Base-by-base conservation (phyloP, 1,140 invertebrate species). In the Anthonomus grandis region DNA sequence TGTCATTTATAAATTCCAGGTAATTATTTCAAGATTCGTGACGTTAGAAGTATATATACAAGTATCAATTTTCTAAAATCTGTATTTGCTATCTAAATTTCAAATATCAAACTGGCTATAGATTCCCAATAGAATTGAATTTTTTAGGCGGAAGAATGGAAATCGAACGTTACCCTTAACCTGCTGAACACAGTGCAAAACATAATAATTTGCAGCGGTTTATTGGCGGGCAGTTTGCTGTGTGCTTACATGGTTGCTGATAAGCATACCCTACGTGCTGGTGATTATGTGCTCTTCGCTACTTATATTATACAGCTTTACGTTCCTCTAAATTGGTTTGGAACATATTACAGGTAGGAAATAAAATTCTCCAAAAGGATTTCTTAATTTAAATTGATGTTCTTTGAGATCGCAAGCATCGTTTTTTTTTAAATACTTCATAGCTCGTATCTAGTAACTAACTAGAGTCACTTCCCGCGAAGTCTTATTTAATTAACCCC, bases 261-360 rank as follows among this genome's bases (percentile, higher is more conserved):
- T 38, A 75, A 81, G 13, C 70, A 83, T 54, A 78, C 80, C 5
- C 75, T 97, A 13, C 93, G 89, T 1, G 86, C 95, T 25, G 95
- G 96, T 52, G 94, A 97, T 67, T 98, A 96, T 75, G 91, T 96
- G 4, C 78, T 98, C 1, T 98, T 97, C 75, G 87, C 90, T 0
- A 90, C 90, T 13, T 97, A 98, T 66, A 89, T 98, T n/a, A 84
- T 93, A 42, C 95, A 98, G 71, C 74, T 98, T n/a, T 97, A 97
- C 70, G 87, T 90, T 17, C 95, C 95, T 0, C 75, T 98, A 1
- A 98, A 98, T 76, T 98, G 90, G 86, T 94, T 98, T 72, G 96
- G 95, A 13, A 97, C 95, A n/a, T 96, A 95, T 74, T 98, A 98
- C 69, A 88, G 93, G 90, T 92, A 74, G 59, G 54, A 49, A 17